Conservation (phyloP, 2,888 invertebrate species). For the Pecten maximus region DNA sequence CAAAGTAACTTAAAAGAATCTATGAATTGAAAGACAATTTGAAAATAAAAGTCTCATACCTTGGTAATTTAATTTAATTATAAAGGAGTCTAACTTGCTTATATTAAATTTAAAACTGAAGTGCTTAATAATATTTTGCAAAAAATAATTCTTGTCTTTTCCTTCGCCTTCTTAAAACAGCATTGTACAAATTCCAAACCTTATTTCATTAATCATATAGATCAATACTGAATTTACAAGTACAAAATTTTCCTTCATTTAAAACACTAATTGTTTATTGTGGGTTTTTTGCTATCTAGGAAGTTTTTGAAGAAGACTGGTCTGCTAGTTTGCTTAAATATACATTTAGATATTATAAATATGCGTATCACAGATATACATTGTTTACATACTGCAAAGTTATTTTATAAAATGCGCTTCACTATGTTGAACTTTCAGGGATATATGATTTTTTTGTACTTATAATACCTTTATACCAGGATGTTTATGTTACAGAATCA, state of each 20-base stretch:
- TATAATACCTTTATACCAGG: background rate
- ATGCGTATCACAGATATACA: slow-evolving; percentile 24
- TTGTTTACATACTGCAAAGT: background rate
- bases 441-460: background rate
- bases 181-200: background rate
- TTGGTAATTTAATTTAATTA: background rate
- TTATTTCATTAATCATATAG: background rate
- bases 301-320: background rate
- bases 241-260: background rate
- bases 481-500: background rate
- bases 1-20: background rate
- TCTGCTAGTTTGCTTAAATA: background rate
- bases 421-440: background rate
- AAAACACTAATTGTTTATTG: background rate
- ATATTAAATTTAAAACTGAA: background rate
- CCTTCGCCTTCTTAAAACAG: background rate
- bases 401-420: background rate
- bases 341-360: slow-evolving; percentile 12
- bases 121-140: background rate
- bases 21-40: background rate
- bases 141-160: background rate
- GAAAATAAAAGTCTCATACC: background rate
- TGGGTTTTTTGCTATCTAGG: background rate
- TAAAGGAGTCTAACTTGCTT: background rate
- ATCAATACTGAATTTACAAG: background rate